phyloP scores from a whole-genome alignment of 2,797 vertebrate genomes.

The Anguilla pacifica region DNA sequence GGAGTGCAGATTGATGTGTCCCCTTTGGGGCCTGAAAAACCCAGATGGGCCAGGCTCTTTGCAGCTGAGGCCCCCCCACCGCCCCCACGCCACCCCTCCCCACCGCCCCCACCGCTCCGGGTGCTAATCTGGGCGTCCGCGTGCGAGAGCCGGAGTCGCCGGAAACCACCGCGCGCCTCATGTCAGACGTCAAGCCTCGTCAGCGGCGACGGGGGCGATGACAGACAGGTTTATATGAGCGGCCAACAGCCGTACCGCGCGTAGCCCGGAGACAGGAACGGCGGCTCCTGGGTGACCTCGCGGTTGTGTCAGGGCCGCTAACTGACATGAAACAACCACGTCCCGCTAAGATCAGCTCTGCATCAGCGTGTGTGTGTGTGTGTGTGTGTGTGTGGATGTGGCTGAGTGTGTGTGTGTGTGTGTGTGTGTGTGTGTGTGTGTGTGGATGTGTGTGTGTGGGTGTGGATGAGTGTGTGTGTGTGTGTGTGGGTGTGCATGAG shows the following conservation, averaged over 20 bases:
- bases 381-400: background rate
- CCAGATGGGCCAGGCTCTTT: constrained; percentile 19
- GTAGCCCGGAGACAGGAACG: background rate
- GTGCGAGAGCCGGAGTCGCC: background rate
- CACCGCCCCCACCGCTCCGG: background rate
- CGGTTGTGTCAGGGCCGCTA: background rate
- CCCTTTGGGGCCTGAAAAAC: constrained; percentile 17
- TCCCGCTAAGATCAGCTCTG: background rate
- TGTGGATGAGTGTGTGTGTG: background rate
- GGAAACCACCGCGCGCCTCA: background rate
- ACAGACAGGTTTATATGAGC: background rate
- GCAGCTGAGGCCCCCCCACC: constrained; percentile 21
- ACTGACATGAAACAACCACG: background rate
- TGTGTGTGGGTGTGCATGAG: background rate
- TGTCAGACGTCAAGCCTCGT: constrained; percentile 15
- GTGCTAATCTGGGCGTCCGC: constrained; percentile 21
- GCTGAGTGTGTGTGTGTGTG: background rate
- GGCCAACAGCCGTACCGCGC: background rate
- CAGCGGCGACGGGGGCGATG: constrained; percentile 31
- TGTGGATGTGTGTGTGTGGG: background rate
- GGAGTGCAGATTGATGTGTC: constrained; percentile 40
- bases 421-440: background rate
- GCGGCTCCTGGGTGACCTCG: background rate
- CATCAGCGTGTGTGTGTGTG: background rate
- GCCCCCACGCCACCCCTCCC: no score